Evolutionary conservation across 2,797 vertebrate species (phyloP), one percentile per base, ranked within the genome.

Genomic region (Tinamus major): DNA sequence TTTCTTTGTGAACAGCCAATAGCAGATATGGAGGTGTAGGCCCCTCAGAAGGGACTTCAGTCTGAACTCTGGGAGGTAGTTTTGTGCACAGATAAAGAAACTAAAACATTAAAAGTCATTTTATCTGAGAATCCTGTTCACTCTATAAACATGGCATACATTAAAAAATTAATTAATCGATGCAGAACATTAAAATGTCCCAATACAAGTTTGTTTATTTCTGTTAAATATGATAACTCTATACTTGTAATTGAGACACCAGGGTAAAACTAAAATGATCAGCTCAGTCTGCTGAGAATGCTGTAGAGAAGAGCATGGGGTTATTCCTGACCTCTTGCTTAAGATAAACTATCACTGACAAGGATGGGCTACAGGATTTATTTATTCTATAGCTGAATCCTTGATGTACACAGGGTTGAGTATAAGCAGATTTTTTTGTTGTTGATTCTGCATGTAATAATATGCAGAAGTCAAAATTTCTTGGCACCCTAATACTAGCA

Each of bases 41-140:
- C 94, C 61, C 97, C 96, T 94, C 95, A 94, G 90, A 97, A 98
- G 98, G 97, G 98, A 98, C 98, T 97, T 97, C 96, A 96, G 97
- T 86, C 96, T 94, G 93, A 83, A 92, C 97, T 97, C 97, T 97
- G 98, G 98, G 98, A 98, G 98, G 98, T 98, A 98, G 98, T 98
- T 98, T 98, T 99, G 98, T 98, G 97, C 97, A 97, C 91, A 86
- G 93, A 92, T 90, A 93, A 95, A 95, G 84, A 95, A 96, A 96
- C 88, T 84, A 87, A 96, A 46, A 42, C 82, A 67, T 89, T 90
- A 72, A 59, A 14, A 72, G 85, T 72, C 26, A 39, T 56, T 41
- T 17, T 79, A 55, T 61, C 67, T 74, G 55, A 82, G 68, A 56
- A 31, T 94, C 95, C 82, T 94, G 24, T 90, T 95, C 85, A 51